Base-by-base conservation (phyloP, 2,888 invertebrate species). In the Scelioninae gen. 1 region DNA sequence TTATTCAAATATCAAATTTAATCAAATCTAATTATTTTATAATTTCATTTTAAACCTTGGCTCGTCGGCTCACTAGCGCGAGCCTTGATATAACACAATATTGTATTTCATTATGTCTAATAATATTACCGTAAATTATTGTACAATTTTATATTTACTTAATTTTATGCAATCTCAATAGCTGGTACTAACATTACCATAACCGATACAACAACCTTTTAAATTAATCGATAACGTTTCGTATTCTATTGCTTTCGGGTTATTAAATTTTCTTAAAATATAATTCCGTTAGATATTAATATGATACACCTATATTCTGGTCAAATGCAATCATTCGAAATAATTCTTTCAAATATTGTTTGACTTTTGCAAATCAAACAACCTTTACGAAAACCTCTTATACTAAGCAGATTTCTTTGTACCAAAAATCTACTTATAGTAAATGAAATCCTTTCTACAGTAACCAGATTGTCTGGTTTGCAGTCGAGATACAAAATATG, bases 381-480 rank as follows among this genome's bases (percentile, higher is more conserved):
- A 32, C 31, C n/a, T 31, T 32, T 32, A 29, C 23, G 29, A 11
- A 23, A 29, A 51, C 51, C 29, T 23, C 29, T 51, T 51, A 51
- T 51, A 7, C 23, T 29, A 51, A 51, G 29, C 11, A 29, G 51
- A 51, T 51, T 51, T 51, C 51, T 29, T 9, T 29, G 11, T 49
- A 11, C 11, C 3, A 51, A 51, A 51, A 51, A 51, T 51, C 51
- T 51, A 51, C 51, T 51, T 51, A 51, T 5, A 51, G 29, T 51
- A 51, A 51, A 51, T 29, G 51, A 23, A 51, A 51, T 51, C 51
- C 51, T 51, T 51, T 29, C 29, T 51, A n/a, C 43, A n/a, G 43
- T 43, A 43, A 43, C 11, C 29, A 51, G 29, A 51, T 51, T 29
- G 51, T 51, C 29, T 29, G 29, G 51, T 43, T 43, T 43, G n/a